Evolutionary conservation across 2,888 invertebrate species (phyloP).

Genomic region (Andrena chrysosceles): DNA sequence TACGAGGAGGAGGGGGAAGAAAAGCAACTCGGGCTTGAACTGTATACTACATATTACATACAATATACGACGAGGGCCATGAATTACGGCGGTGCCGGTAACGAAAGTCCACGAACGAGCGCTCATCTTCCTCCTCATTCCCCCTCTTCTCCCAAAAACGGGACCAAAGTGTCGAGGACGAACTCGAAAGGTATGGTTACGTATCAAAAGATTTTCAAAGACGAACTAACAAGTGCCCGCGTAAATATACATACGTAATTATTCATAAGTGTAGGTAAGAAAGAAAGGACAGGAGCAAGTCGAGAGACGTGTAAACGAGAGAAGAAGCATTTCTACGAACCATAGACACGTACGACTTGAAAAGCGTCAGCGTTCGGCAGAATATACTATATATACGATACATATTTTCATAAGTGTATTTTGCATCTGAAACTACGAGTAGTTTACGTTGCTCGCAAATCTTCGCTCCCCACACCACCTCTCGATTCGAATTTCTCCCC

Average conservation of each 20-base stretch:
- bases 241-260: not conserved
- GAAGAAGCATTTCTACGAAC: not conserved
- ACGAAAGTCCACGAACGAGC: no score
- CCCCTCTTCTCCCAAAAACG: no score
- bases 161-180: no score
- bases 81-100: no score
- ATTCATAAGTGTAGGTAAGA: not conserved
- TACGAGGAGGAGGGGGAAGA: not conserved
- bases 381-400: not conserved
- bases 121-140: no score
- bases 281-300: not conserved
- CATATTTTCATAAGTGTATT: slow-evolving; percentile 30
- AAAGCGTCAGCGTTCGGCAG: not conserved
- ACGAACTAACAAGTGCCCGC: not conserved
- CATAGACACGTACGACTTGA: not conserved
- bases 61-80: no score
- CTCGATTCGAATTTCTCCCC: slow-evolving; percentile 15
- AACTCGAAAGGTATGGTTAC: not conserved
- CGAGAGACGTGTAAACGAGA: not conserved
- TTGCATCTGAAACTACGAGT: not conserved
- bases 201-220: not conserved
- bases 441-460: not conserved
- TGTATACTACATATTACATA: no score
- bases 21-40: not conserved
- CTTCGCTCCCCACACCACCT: not conserved